Evolutionary conservation across 2,888 invertebrate genomes (phyloP).

Genomic region (Hirtodrosophila alboralis): DNA sequence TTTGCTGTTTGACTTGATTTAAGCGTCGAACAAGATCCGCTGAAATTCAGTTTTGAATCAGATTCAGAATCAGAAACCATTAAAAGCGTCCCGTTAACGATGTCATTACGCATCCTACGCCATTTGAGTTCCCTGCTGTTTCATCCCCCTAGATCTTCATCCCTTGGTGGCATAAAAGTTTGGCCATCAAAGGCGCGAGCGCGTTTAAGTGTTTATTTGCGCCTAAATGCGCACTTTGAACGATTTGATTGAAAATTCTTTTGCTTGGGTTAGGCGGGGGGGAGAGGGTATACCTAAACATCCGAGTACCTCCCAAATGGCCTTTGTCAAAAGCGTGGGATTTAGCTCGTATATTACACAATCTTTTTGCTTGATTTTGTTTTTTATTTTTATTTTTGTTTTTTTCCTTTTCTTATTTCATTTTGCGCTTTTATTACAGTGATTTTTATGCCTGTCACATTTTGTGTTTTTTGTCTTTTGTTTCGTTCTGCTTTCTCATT

Average conservation of each 20-base stretch:
- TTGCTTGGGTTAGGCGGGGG: slow-evolving; percentile 3
- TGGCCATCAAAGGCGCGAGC: slow-evolving; percentile 78
- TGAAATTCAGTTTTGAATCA: slow-evolving; percentile 12
- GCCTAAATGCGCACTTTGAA: slow-evolving; percentile 81
- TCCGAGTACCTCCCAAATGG: slow-evolving; percentile 23
- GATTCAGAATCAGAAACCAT: slow-evolving; percentile 47
- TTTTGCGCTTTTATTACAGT: slow-evolving; percentile 58
- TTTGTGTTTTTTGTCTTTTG: slow-evolving; percentile 33
- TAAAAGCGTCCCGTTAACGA: slow-evolving; percentile 73
- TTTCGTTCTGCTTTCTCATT: slow-evolving; percentile 7
- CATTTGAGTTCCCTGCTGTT: slow-evolving; percentile 39
- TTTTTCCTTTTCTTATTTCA: slow-evolving; percentile 31
- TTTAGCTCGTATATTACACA: slow-evolving; percentile 46
- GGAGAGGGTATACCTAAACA: neutral
- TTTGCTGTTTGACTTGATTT: slow-evolving; percentile 61
- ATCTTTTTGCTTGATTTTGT: too few relatives aligned
- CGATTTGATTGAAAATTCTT: slow-evolving; percentile 80
- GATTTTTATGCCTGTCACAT: slow-evolving; percentile 54
- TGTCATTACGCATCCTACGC: slow-evolving; percentile 86
- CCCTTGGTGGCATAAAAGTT: slow-evolving; percentile 65
- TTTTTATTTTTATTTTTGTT: too few relatives aligned
- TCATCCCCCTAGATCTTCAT: slow-evolving; percentile 36
- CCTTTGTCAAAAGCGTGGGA: slow-evolving; percentile 26
- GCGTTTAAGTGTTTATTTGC: slow-evolving; percentile 81
- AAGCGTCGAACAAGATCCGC: slow-evolving; percentile 36